Conservation (phyloP, 2,888 invertebrate species). For the Melinaea marsaeus region DNA sequence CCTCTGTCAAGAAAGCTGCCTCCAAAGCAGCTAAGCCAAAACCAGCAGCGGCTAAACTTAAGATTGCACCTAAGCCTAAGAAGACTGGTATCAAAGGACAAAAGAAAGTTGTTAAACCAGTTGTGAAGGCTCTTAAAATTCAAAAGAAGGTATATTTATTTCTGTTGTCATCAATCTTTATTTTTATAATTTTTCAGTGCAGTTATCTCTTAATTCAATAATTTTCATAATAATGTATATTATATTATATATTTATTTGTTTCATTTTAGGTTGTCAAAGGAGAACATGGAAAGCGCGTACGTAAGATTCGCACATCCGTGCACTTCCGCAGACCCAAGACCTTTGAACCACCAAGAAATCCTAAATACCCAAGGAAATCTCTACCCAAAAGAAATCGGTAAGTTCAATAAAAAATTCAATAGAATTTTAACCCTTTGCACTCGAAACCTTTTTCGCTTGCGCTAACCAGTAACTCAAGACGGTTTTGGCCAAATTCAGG, state of each 20-base stretch:
- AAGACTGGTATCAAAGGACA: slow-evolving; percentile 77
- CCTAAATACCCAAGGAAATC: slow-evolving; percentile 98
- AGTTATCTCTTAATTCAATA: too few species aligned
- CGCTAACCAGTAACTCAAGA: too few species aligned
- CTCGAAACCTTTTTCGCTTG: too few species aligned
- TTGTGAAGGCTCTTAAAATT: slow-evolving; percentile 89
- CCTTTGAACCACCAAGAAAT: slow-evolving; percentile 91
- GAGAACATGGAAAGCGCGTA: slow-evolving; percentile 90
- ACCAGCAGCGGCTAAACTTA: slow-evolving; percentile 70
- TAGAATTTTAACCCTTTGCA: too few species aligned
- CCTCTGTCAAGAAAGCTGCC: slow-evolving; percentile 73
- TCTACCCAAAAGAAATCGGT: slow-evolving; percentile 94
- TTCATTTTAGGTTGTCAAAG: slow-evolving; percentile 87
- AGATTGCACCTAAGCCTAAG: slow-evolving; percentile 76
- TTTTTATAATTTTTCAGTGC: too few species aligned
- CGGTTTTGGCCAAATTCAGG: too few species aligned
- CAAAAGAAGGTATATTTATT: slow-evolving; percentile 85
- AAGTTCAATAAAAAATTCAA: slow-evolving; percentile 40
- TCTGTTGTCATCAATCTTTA: too few species aligned
- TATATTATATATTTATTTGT: background rate
- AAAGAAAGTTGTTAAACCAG: slow-evolving; percentile 74
- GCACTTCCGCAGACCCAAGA: slow-evolving; percentile 96
- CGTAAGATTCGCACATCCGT: slow-evolving; percentile 96
- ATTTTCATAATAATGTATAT: background rate
- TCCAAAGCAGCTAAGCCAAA: slow-evolving; percentile 70